Base-by-base conservation (phyloP, 2,888 invertebrate genomes). In the Therioaphis trifolii region DNA sequence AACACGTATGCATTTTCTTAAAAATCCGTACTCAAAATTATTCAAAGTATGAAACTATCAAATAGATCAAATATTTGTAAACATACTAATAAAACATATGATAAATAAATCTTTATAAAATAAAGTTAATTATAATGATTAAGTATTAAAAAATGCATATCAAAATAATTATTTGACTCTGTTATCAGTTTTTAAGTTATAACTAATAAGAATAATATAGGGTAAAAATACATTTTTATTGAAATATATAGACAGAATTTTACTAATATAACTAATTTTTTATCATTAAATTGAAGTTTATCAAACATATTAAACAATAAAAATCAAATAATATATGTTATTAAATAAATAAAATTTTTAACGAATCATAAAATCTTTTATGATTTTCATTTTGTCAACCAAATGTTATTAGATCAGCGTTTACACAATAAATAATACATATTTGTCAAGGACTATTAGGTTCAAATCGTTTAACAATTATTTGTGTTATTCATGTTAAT, bases 381-480 rank as follows among this genome's bases (percentile, higher is more conserved):
- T 9, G n/a, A 49, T 63, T 29, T 29, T 61, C 14, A 63, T 63
- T 63, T 29, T 46, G 21, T n/a, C n/a, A 63, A 27, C 21, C 63
- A n/a, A n/a, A 72, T 52, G n/a, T 21, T 77, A 66, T 66, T 66
- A 15, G 43, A 66, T 66, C 29, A 35, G 9, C 9, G 21, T 77
- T 9, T 46, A 66, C 49, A 66, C 15, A 77, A 52, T 52, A 49
- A 21, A 77, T 77, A 35, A 21, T 49, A 21, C 49, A 66, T n/a
- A 77, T 66, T 63, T 35, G n/a, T 66, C 66, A 66, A 66, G 49
- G 77, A 52, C 63, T 66, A 15, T 21, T 66, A 49, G 21, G 63
- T 77, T 66, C 11, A 66, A 76, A 76, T 76, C 29, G 29, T 66
- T 77, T 66, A 49, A 49, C 21, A 29, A 76, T 11, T 66, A 15